Conservation (phyloP, 2,797 vertebrate species). For the Macropus fuliginosus region DNA sequence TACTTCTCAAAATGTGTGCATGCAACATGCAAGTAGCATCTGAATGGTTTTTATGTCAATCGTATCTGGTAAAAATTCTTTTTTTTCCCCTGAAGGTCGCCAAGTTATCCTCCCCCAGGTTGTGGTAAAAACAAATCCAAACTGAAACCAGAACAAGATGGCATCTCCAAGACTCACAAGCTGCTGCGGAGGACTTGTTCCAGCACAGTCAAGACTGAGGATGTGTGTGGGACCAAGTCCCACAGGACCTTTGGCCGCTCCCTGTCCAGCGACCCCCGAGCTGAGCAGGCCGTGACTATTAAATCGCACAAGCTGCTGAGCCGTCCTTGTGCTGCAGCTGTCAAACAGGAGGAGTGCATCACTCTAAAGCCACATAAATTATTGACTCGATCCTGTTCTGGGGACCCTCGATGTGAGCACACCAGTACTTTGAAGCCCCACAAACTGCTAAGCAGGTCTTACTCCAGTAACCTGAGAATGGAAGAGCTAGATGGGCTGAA, state of each 20-base stretch:
- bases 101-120: conserved; percentile 93
- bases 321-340: conserved; percentile 84
- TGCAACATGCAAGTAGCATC: not conserved
- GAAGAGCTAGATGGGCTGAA: conserved; percentile 91
- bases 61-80: not conserved
- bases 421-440: conserved; percentile 89
- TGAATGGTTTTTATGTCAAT: not conserved
- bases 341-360: conserved; percentile 89
- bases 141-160: conserved; percentile 91
- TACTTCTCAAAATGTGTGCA: not conserved
- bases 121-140: conserved; percentile 93
- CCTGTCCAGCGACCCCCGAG: conserved; percentile 88
- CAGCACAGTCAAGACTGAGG: conserved; percentile 88
- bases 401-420: conserved; percentile 90
- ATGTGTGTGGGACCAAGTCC: conserved; percentile 87
- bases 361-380: conserved; percentile 88
- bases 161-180: conserved; percentile 92
- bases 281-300: conserved; percentile 86
- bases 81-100: conserved; percentile 86
- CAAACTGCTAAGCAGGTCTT: conserved; percentile 90
- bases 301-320: conserved; percentile 90
- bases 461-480: conserved; percentile 88
- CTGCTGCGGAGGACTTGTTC: conserved; percentile 91
- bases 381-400: conserved; percentile 88
- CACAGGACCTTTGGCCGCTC: conserved; percentile 90